These are phyloP conservation scores for Microctonus brassicae DNA, from an alignment of 2,888 invertebrate genomes.

Conservation along the genomic window DNA sequence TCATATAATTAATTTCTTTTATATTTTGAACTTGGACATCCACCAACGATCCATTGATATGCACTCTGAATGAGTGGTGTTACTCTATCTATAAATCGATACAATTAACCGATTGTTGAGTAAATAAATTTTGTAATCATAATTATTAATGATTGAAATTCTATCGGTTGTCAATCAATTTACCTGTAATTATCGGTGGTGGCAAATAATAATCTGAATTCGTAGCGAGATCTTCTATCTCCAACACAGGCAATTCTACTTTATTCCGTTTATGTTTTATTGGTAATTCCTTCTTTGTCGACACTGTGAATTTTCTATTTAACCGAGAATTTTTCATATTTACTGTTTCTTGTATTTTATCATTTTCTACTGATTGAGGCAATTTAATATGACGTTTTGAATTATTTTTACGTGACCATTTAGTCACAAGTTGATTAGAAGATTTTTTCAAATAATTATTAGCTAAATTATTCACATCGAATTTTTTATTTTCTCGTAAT, in stretches of 20 bases:
- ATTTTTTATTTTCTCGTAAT: slow-evolving; percentile 11
- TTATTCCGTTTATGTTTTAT: neutral
- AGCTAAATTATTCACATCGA: slow-evolving; percentile 13
- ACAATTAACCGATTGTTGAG: neutral
- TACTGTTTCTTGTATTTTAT: slow-evolving; percentile 1
- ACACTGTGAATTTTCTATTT: slow-evolving; percentile 13
- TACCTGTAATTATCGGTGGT: slow-evolving; percentile 28
- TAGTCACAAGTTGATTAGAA: neutral
- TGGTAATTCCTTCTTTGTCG: slow-evolving; percentile 32
- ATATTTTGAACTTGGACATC: slow-evolving; percentile 48
- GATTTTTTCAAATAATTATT: slow-evolving; percentile 18
- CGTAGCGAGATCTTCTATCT: slow-evolving; percentile 4
- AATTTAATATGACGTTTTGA: neutral
- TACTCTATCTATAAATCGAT: slow-evolving; percentile 46
- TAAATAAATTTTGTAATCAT: neutral
- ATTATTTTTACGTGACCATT: slow-evolving; percentile 7
- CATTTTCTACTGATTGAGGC: neutral
- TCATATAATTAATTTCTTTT: too few relatives aligned
- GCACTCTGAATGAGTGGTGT: slow-evolving; percentile 51
- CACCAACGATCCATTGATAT: slow-evolving; percentile 56
- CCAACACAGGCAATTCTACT: neutral
- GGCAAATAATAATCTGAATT: slow-evolving; percentile 12
- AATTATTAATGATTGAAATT: neutral
- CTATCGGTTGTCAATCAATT: neutral
- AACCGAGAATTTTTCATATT: slow-evolving; percentile 2